These are phyloP conservation scores for Empidonax alnorum DNA, from an alignment of 2,113 vertebrate genomes.

Conservation along the genomic window DNA sequence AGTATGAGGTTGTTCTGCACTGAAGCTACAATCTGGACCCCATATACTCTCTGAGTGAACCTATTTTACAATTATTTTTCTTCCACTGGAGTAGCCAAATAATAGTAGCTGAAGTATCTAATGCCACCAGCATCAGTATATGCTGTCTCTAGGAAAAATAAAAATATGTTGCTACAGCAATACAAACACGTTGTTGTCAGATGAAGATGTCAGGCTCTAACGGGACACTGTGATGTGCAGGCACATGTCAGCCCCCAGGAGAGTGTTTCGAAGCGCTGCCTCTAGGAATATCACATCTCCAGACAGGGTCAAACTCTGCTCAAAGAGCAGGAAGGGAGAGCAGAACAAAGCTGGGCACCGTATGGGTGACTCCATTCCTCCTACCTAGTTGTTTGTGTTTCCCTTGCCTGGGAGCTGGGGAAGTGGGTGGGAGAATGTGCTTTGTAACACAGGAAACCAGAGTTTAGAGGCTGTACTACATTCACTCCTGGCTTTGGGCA, in stretches of 20 bases:
- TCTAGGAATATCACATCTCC: background rate
- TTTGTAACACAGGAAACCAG: background rate
- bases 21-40: background rate
- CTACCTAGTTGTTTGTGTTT: background rate
- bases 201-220: background rate
- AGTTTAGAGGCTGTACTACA: background rate
- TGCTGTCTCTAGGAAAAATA: background rate
- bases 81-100: background rate
- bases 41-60: background rate
- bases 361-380: background rate
- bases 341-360: background rate
- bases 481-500: background rate
- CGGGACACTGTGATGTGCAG: fast-evolving
- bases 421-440: background rate
- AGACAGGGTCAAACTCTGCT: fast-evolving
- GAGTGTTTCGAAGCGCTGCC: background rate
- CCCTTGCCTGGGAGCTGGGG: fast-evolving
- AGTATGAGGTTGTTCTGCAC: background rate
- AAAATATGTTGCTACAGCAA: background rate
- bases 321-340: background rate
- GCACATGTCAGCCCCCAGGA: fast-evolving
- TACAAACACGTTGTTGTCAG: background rate
- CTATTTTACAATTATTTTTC: background rate
- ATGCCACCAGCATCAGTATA: background rate
- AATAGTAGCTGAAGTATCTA: background rate